Evolutionary conservation across 2,888 invertebrate genomes (phyloP), one percentile per base, ranked within the genome.

Genomic region (Plemyria rubiginata): DNA sequence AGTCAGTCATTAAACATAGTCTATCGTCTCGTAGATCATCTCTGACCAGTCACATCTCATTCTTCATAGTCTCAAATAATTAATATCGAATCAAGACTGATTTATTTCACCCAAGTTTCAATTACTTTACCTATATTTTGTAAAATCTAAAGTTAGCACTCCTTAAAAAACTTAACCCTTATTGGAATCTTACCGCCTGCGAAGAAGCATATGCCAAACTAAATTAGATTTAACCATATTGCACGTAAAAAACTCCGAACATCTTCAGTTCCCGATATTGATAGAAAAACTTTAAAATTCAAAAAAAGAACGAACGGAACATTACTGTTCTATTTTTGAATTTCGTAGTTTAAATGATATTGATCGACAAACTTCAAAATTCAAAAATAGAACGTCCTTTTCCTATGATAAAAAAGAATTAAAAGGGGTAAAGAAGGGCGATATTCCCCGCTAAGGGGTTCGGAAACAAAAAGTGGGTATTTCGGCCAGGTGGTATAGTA

Each of bases 101-200:
- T 45, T 43, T 43, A 43, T 43, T 43, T 43, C 8, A 15, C 43
- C 40, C 13, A 43, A 43, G 13, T 8, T 43, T 9, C 36, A 36
- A 36, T 36, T 41, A 13, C n/a, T n/a, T n/a, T n/a, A n/a, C n/a
- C n/a, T n/a, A 28, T 28, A 4, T 53, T 64, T 70, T 58, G 68
- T 68, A 68, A 74, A 77, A 74, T 79, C 76, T 79, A 76, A 79
- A 81, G 78, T 77, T 79, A 53, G 58, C 48, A 45, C 50, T 51
- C 54, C 65, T 68, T 65, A 86, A 82, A n/a, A 57, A 62, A 40
- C 38, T 81, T 82, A 88, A 84, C 88, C 88, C 86, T n/a, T 87
- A 87, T 77, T 83, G 79, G 90, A 92, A 92, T 89, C 90, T 92
- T 90, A 91, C 82, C 88, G 86, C 86, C 86, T 89, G 86, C 87